A percentile compares a stretch with the other conserved stretches of the same genome.
Conservation (phyloP, 2,888 invertebrate genomes). For the Scaptomyza cyrtandrae region DNA sequence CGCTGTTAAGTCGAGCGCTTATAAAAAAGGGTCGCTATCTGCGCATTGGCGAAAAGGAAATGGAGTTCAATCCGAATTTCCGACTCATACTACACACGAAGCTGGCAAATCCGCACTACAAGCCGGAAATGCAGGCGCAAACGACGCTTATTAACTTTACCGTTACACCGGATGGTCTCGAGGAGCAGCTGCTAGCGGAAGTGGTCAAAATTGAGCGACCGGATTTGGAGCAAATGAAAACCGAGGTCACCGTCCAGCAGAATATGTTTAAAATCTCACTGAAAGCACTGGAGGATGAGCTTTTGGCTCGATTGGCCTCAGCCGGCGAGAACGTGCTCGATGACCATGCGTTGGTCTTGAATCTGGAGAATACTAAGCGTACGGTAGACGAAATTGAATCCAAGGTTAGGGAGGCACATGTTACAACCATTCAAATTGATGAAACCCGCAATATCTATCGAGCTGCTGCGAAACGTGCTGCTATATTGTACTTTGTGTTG, state of each 20-base stretch:
- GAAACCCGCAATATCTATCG: slow-evolving; percentile 95
- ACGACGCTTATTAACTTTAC: slow-evolving; percentile 98
- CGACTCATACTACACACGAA: slow-evolving; percentile 96
- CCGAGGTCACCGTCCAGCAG: slow-evolving; percentile 95
- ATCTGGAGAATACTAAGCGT: slow-evolving; percentile 96
- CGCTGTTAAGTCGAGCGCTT: slow-evolving; percentile 93
- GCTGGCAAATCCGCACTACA: slow-evolving; percentile 97
- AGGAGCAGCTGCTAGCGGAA: slow-evolving; percentile 96
- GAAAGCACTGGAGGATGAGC: slow-evolving; percentile 95
- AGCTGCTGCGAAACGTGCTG: slow-evolving; percentile 93
- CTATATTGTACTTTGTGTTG: slow-evolving; percentile 96
- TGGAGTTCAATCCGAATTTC: slow-evolving; percentile 93
- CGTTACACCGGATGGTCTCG: slow-evolving; percentile 96
- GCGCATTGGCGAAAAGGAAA: slow-evolving; percentile 96
- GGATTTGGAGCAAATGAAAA: slow-evolving; percentile 93
- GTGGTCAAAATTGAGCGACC: slow-evolving; percentile 97
- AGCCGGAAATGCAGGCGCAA: slow-evolving; percentile 98
- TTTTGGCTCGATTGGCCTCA: slow-evolving; percentile 93
- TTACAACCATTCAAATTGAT: slow-evolving; percentile 95
- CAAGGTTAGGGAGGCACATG: slow-evolving; percentile 94
- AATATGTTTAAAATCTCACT: slow-evolving; percentile 97
- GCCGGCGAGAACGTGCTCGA: slow-evolving; percentile 96
- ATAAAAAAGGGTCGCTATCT: slow-evolving; percentile 93
- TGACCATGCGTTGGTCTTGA: slow-evolving; percentile 95
- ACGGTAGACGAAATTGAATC: slow-evolving; percentile 95